Evolutionary conservation across 1,140 invertebrate genomes (phyloP), one percentile per base, ranked within the genome.

Genomic region (Dendroctonus valens): DNA sequence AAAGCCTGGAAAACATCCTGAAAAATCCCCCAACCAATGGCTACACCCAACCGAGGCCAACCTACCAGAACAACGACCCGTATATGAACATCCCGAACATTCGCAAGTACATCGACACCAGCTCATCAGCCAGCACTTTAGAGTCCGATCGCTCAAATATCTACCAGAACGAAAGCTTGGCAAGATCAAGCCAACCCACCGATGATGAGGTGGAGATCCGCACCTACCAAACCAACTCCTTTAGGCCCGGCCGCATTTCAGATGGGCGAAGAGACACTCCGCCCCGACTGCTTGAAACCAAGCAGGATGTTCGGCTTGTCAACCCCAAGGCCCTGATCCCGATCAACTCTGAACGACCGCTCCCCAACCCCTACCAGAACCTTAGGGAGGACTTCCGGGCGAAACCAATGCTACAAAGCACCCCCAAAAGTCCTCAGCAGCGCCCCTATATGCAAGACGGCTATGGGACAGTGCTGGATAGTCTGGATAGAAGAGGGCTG

Each of bases 281-380:
- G 14, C 75, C 72, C 0, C 58, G 74, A 48, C 68, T 74, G 37
- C 53, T 72, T 49, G 74, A 76, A 59, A 72, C 73, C 8, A 70
- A 69, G 41, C 71, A 72, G 58, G 73, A 73, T 54, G 66, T 75
- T 5, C 67, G 72, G 52, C 52, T 78, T 9, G 71, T 78, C 8
- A 76, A 77, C 66, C 76, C 77, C 5, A 77, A 74, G 67, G 76
- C 77, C 26, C 40, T 74, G 44, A 77, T 77, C 50, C 76, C 75
- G 14, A 75, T 78, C 12, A 78, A 72, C 70, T 76, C 76, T 0
- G 75, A 76, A 68, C 69, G 76, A 60, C 57, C 75, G 5, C 58
- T 77, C 12, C 77, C 76, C 7, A 77, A 76, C 69, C 75, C 76
- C 5, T 76, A 75, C 51, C 74, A 73, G 41, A 72, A 69, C 49